phyloP scores from a whole-genome alignment of 2,797 vertebrate genomes.

The Schizothorax lantsangensis region DNA sequence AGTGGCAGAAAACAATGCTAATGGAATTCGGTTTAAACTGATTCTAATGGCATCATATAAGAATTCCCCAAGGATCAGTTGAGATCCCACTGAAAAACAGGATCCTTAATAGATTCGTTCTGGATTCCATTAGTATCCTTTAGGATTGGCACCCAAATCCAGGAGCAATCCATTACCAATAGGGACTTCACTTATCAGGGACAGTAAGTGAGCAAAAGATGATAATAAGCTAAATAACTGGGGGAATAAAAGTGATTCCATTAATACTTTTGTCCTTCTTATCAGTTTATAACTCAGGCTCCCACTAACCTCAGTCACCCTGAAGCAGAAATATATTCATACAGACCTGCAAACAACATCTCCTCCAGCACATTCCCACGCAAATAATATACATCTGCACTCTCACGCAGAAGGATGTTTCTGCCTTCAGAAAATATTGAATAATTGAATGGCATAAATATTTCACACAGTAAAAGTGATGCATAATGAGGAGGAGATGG shows the following conservation, averaged over 20 bases:
- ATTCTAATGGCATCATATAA: background rate
- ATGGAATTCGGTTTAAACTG: background rate
- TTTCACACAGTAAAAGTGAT: constrained; percentile 65
- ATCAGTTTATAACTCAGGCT: background rate
- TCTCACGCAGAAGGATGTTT: constrained; percentile 6
- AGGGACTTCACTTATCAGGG: background rate
- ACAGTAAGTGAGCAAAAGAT: background rate
- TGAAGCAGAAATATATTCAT: background rate
- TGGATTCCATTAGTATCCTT: background rate
- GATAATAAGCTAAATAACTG: background rate
- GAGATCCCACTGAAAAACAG: background rate
- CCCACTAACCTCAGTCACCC: background rate
- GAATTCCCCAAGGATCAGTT: background rate
- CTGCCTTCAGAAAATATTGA: constrained; percentile 57
- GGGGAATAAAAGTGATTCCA: background rate
- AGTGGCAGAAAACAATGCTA: background rate
- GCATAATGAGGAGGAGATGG: constrained; percentile 57
- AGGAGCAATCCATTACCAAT: background rate
- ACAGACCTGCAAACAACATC: background rate
- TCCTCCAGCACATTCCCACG: background rate
- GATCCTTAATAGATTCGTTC: background rate
- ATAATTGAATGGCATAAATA: constrained; percentile 72
- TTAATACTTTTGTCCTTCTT: background rate
- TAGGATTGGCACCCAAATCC: background rate
- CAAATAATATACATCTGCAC: constrained; percentile 32